Evolutionary conservation across 1,140 invertebrate genomes (phyloP), one percentile per base, ranked within the genome.

Genomic region (Apis dorsata): DNA sequence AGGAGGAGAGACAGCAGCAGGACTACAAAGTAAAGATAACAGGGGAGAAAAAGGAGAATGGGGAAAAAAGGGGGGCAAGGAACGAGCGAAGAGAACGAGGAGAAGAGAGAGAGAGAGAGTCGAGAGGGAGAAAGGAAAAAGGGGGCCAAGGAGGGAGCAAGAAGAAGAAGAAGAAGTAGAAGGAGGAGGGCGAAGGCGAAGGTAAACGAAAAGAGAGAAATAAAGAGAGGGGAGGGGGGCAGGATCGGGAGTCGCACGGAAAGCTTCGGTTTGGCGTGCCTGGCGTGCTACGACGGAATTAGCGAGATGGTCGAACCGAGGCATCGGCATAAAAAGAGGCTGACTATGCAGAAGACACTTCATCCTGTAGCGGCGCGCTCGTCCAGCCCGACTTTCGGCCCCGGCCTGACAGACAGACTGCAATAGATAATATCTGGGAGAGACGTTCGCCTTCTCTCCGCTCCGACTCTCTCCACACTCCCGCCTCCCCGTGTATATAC

Each of bases 371-470:
- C 86, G 83, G 71, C 53, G 57, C 71, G 76, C 76, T 69, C 86
- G 83, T 70, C 78, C 71, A 66, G 83, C 55, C 71, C 77, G 83
- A 85, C 79, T 88, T 88, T 88, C 79, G 83, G 88, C 79, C 81
- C 57, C 44, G 34, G 81, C 66, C 87, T 88, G 88, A 90, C 88
- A 88, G 86, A 86, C 81, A 85, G 85, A 89, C 88, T 86, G 88
- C 86, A 83, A 90, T 90, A 90, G 90, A 90, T 90, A 90, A 90
- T 85, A 90, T 90, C 89, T 90, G 81, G 34, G 62, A 88, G 83
- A 89, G 85, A 87, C 82, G 83, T 84, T 79, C 80, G 66, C 34
- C 73, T 88, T 71, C 79, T 79, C 75, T 81, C 77, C 78, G 59
- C 70, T 81, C 76, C 77, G 77, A 78, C 77, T 87, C 59, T n/a